Evolutionary conservation across 2,797 vertebrate species (phyloP), one percentile per base, ranked within the genome.

Genomic region (Lacerta agilis): DNA sequence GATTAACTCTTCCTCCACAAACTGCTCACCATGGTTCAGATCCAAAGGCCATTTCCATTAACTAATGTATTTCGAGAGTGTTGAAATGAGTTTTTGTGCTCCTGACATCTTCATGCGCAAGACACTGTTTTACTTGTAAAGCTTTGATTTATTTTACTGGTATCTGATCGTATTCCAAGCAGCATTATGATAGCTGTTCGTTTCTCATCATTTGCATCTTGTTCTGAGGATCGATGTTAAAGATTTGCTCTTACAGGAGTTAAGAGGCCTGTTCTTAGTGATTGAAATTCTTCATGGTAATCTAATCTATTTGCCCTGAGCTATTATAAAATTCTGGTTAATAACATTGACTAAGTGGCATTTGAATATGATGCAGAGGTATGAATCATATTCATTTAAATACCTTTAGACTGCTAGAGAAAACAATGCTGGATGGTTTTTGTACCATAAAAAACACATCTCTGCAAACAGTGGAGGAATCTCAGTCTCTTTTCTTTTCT

Each of bases 281-380:
- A 96, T 86, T 94, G 89, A 96, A 94, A 95, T 93, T 94, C 79
- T 91, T 66, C 64, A 33, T 67, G 33, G 94, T 91, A 93, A 91
- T 94, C 86, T 92, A 91, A 91, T 94, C 86, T 92, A 91, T 33
- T 89, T 55, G 76, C 79, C 72, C 90, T 85, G 79, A 95, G 92
- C 92, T 96, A 88, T 93, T 96, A 94, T 88, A 95, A 94, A 95
- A 93, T 88, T 75, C 85, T 87, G 88, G 49, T 95, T 96, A 94
- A 95, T 94, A 95, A 83, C 89, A 88, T 91, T 91, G 86, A 88
- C 82, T 92, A 95, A 95, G 93, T 95, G 93, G 91, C 90, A 96
- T 94, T 93, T 93, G 91, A 95, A 90, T 93, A 93, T 86, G 81
- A 94, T 92, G 69, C 78, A 93, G 79, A 87, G 88, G 64, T 89